phyloP scores from a whole-genome alignment of 1,140 invertebrate genomes.

The Cecropterus lyciades region DNA sequence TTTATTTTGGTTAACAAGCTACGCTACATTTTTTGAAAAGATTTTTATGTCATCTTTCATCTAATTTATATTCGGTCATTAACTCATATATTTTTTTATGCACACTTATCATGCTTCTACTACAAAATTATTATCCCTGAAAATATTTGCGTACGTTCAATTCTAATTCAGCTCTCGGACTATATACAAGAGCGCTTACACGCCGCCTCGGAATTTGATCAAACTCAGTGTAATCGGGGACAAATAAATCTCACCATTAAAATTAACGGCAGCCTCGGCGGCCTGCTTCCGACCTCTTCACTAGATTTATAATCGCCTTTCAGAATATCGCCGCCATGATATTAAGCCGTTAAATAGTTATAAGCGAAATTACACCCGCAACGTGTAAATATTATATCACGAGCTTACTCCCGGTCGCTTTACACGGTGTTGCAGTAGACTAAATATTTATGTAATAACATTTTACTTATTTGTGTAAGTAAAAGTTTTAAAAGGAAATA shows the following conservation, averaged over 20 bases:
- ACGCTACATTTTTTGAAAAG: too few species aligned
- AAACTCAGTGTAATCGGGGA: slow-evolving; percentile 71
- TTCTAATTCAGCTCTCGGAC: not conserved
- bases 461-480: not conserved
- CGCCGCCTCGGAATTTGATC: slow-evolving; percentile 69
- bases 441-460: slow-evolving; percentile 24
- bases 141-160: not conserved
- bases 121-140: too few species aligned
- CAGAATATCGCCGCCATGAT: slow-evolving; percentile 55
- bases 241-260: slow-evolving; percentile 79
- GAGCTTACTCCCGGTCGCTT: slow-evolving; percentile 6
- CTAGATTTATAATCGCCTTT: slow-evolving; percentile 76
- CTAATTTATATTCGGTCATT: too few species aligned
- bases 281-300: slow-evolving; percentile 68
- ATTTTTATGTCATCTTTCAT: too few species aligned
- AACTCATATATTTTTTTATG: too few species aligned
- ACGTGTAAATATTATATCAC: slow-evolving; percentile 25
- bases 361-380: slow-evolving; percentile 51
- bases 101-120: too few species aligned
- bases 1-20: too few species aligned
- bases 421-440: not conserved
- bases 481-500: too few species aligned
- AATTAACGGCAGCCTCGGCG: slow-evolving; percentile 64
- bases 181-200: slow-evolving; percentile 42
- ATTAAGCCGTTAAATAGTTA: slow-evolving; percentile 58